These are phyloP conservation scores for Mimas tiliae DNA, from an alignment of 2,888 invertebrate species.

Conservation along the genomic window DNA sequence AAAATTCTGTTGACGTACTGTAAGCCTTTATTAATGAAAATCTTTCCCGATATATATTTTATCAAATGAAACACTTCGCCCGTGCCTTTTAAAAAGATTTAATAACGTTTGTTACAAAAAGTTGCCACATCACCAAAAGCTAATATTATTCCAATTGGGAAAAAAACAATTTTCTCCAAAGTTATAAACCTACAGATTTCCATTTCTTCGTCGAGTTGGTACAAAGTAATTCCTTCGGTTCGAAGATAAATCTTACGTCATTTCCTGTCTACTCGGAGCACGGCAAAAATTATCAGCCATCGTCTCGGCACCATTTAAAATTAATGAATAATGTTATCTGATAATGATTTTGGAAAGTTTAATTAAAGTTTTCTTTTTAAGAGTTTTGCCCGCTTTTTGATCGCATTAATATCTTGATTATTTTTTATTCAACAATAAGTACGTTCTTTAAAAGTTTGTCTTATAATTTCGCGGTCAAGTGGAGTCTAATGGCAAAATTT, in stretches of 20 bases:
- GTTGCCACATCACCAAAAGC: conserved; percentile 65
- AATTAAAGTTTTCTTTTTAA: conserved; percentile 77
- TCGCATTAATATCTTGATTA: conserved; percentile 76
- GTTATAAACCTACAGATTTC: conserved; percentile 80
- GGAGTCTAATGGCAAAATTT: conserved; percentile 5
- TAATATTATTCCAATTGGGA: conserved; percentile 72
- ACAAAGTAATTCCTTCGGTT: conserved; percentile 79
- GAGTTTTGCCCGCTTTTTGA: conserved; percentile 69
- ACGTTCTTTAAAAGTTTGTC: conserved; percentile 62
- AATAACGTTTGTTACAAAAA: conserved; percentile 63
- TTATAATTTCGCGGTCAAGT: conserved; percentile 18
- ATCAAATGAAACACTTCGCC: conserved; percentile 48
- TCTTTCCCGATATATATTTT: conserved; percentile 44
- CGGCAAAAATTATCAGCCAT: conserved; percentile 80
- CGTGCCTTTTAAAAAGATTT: conserved; percentile 52
- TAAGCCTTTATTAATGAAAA: conserved; percentile 70
- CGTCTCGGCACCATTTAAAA: conserved; percentile 78
- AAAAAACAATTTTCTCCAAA: conserved; percentile 76
- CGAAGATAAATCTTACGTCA: conserved; percentile 80
- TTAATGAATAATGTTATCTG: conserved; percentile 85
- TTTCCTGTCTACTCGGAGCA: conserved; percentile 75
- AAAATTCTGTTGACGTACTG: conserved; percentile 59
- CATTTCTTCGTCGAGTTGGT: conserved; percentile 75
- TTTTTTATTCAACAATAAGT: conserved; percentile 66
- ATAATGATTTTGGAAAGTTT: conserved; percentile 81